Evolutionary conservation across 2,797 vertebrate genomes (phyloP), one percentile per base, ranked within the genome.

Genomic region (Vireo griseus): DNA sequence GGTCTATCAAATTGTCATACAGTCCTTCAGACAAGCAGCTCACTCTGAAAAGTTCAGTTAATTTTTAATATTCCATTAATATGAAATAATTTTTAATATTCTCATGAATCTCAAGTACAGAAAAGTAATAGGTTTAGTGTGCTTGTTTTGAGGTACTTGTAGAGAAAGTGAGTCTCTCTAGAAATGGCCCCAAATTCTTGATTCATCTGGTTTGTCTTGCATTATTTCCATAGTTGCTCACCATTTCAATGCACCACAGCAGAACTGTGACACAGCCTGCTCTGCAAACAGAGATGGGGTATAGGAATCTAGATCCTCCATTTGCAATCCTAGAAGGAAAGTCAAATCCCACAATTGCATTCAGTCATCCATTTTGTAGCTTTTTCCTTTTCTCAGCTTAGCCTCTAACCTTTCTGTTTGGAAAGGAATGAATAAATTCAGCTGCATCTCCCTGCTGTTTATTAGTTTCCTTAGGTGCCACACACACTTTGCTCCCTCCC

Each of bases 371-470:
- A 68, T 88, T 86, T 69, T 73, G 63, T 86, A 55, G 58, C 28
- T 75, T 68, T 84, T 72, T 9, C 33, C 12, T 81, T 91, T 83
- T 42, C n/a, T 75, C 44, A 44, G 47, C 28, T 84, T 81, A 78
- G 54, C 51, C 47, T 2, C 2, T 88, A 82, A 86, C 58, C 69
- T 93, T 92, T 76, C 62, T 78, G 8, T 76, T 92, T 63, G 61
- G 40, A 61, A 95, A 51, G 21, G 47, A 69, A 72, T 63, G 37
- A 63, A 78, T 28, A 45, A 81, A 81, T 86, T 84, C 76, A 74
- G 21, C 61, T 59, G 54, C 33, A 31, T 73, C 51, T 85, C 58
- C 45, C 28, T 86, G 76, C 54, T 90, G 15, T 91, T 92, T 87
- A 52, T 89, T 47, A 77, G 55, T 57, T 92, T 72, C 50, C 33